phyloP scores from a whole-genome alignment of 1,140 invertebrate genomes.

The Cydia fagiglandana region DNA sequence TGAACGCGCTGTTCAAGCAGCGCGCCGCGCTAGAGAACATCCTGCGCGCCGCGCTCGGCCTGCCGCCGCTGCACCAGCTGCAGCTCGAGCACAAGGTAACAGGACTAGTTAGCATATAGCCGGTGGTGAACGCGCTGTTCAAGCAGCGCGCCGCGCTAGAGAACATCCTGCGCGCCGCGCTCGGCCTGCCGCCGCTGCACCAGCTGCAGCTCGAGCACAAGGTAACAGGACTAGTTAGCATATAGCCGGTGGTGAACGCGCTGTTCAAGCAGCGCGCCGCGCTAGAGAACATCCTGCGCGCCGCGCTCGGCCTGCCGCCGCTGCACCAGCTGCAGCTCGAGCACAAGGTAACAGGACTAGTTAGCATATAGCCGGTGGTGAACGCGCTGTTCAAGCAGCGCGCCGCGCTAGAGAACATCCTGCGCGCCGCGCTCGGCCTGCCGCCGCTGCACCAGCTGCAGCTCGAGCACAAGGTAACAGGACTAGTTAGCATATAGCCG shows the following conservation, averaged over 20 bases:
- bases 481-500: no score
- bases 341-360: neutral
- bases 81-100: neutral
- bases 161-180: neutral
- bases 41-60: neutral
- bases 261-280: conserved; percentile 64
- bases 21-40: neutral
- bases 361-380: no score
- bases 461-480: conserved; percentile 84
- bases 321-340: neutral
- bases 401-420: no score
- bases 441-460: conserved; percentile 89
- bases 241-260: no score
- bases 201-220: neutral
- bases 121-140: no score
- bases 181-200: neutral
- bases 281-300: neutral
- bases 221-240: no score
- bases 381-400: conserved; percentile 79
- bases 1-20: conserved; percentile 86
- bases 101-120: no score
- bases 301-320: neutral
- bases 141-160: neutral
- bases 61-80: neutral
- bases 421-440: no score